A percentile compares a stretch with the other conserved stretches of the same genome.
Evolutionary conservation across 2,113 vertebrate species (phyloP).

Genomic region (Myotis lucifugus): DNA sequence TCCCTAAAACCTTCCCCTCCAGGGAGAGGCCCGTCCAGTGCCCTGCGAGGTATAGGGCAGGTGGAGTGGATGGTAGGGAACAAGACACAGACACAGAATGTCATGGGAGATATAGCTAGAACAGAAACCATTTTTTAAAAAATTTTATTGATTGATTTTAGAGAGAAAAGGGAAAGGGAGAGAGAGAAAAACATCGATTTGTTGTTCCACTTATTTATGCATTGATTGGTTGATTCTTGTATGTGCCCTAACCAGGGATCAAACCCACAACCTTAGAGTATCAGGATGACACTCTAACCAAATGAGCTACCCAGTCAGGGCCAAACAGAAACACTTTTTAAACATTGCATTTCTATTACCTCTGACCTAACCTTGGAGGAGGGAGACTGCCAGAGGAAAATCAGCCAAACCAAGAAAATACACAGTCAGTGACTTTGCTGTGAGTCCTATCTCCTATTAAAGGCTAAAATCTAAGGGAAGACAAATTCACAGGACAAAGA

Average conservation of each 20-base stretch:
- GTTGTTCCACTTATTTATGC: background rate
- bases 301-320: background rate
- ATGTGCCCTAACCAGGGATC: background rate
- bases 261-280: background rate
- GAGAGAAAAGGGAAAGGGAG: no score
- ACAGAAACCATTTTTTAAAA: background rate
- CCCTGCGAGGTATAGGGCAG: background rate
- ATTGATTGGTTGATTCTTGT: background rate
- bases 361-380: background rate
- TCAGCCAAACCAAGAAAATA: background rate
- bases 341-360: background rate
- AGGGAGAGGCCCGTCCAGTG: accelerated
- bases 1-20: background rate
- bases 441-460: background rate
- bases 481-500: background rate
- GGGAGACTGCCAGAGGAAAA: background rate
- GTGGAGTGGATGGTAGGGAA: background rate
- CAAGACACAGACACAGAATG: background rate
- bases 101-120: background rate
- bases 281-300: background rate
- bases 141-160: background rate
- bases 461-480: slow-evolving; percentile 1
- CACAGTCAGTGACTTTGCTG: background rate
- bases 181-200: background rate
- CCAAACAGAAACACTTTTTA: background rate